phyloP scores from a whole-genome alignment of 2,888 invertebrate species.

The Fragum whitleyi region DNA sequence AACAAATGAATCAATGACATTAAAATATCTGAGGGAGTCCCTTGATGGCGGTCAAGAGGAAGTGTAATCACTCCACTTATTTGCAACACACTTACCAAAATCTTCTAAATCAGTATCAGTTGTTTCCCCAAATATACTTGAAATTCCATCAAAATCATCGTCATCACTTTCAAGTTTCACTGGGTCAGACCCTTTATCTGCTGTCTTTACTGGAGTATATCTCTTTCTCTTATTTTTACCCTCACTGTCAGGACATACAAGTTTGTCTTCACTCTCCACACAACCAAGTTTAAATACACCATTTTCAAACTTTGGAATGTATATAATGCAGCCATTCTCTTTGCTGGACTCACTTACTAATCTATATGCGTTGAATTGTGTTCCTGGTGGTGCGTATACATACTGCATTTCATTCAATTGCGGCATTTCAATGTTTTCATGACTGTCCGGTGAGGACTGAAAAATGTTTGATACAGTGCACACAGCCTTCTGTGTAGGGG shows the following conservation, averaged over 20 bases:
- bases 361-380: constrained; percentile 14
- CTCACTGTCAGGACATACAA: constrained; percentile 7
- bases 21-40: too few species aligned
- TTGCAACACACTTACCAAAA: not conserved
- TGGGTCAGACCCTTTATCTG: not conserved
- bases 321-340: constrained; percentile 21
- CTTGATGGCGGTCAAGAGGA: too few species aligned
- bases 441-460: not conserved
- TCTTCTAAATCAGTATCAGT: constrained; percentile 14
- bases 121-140: not conserved
- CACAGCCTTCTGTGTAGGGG: not conserved
- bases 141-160: constrained; percentile 11
- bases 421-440: not conserved
- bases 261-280: not conserved
- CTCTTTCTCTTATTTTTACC: constrained; percentile 71
- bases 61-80: too few species aligned
- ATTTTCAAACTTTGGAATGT: constrained; percentile 26
- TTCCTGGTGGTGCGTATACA: constrained; percentile 6
- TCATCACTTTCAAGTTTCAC: not conserved
- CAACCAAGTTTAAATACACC: constrained; percentile 16
- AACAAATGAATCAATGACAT: too few species aligned
- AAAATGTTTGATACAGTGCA: not conserved
- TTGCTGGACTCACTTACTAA: constrained; percentile 1
- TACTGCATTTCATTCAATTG: constrained; percentile 10
- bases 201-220: constrained; percentile 63